Evolutionary conservation across 1,140 invertebrate species (phyloP).

Genomic region (Danaus melanippus): DNA sequence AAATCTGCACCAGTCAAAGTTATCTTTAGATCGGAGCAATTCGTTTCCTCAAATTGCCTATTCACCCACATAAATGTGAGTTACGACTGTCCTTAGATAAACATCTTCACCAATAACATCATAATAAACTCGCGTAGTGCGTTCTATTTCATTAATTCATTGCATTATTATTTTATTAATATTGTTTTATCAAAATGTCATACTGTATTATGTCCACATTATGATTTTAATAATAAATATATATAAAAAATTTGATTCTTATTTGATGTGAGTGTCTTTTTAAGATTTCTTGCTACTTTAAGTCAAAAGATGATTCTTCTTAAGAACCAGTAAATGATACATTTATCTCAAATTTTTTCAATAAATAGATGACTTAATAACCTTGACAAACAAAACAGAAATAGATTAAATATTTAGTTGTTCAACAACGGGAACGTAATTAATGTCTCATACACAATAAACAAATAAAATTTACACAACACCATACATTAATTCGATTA

Average conservation of each 20-base stretch:
- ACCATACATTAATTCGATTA: too few relatives aligned
- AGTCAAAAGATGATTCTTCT: too few relatives aligned
- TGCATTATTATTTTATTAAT: too few relatives aligned
- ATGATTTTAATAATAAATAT: too few relatives aligned
- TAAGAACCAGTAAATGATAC: too few relatives aligned
- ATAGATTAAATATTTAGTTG: too few relatives aligned
- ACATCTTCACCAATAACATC: conserved; percentile 28
- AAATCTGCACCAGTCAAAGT: conserved; percentile 17
- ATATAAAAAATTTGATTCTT: not conserved
- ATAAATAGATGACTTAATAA: too few relatives aligned
- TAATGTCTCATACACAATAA: too few relatives aligned
- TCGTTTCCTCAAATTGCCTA: conserved; percentile 54
- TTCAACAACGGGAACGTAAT: too few relatives aligned
- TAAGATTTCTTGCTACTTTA: conserved; percentile 1
- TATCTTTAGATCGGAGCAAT: conserved; percentile 51
- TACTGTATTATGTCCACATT: conserved; percentile 5
- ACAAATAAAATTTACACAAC: too few relatives aligned
- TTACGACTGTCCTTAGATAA: conserved; percentile 45
- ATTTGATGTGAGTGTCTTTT: conserved; percentile 2
- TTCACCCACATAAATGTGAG: conserved; percentile 53
- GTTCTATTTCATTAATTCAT: conserved; percentile 10
- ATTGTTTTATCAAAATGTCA: not conserved
- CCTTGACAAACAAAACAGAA: too few relatives aligned
- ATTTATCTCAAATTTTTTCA: too few relatives aligned
- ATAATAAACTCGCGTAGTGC: conserved; percentile 23